Percentiles rank a stretch among this genome's conserved stretches.
Conservation (phyloP, 2,113 vertebrate species). For the Silurus glanis region DNA sequence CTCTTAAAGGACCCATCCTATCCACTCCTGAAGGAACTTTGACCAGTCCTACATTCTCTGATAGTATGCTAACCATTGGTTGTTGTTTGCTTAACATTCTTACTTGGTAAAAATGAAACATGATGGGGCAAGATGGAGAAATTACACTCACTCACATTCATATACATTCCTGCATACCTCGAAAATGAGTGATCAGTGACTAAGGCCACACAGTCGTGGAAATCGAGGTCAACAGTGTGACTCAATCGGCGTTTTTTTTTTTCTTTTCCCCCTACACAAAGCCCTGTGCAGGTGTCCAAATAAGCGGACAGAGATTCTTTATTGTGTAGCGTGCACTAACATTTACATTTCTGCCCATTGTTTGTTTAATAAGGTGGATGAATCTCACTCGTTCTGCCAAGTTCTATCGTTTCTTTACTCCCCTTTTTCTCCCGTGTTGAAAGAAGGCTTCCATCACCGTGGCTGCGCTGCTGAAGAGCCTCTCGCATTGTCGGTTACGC, state of each 20-base stretch:
- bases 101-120: background rate
- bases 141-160: background rate
- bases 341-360: slow-evolving; percentile 66
- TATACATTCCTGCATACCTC: background rate
- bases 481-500: slow-evolving; percentile 48
- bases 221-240: slow-evolving; percentile 20
- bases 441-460: slow-evolving; percentile 61
- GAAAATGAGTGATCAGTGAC: slow-evolving; percentile 7
- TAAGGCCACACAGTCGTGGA: background rate
- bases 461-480: slow-evolving; percentile 61
- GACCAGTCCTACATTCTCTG: background rate
- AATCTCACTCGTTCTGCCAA: slow-evolving; percentile 69
- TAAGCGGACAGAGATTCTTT: slow-evolving; percentile 51
- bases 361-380: slow-evolving; percentile 66
- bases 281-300: slow-evolving; percentile 69
- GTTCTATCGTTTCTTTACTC: slow-evolving; percentile 65
- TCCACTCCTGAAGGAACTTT: background rate
- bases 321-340: slow-evolving; percentile 58
- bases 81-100: background rate
- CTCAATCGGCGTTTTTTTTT: slow-evolving; percentile 19
- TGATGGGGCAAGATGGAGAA: slow-evolving; percentile 6
- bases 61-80: too few relatives aligned
- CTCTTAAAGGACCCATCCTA: background rate
- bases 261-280: background rate
- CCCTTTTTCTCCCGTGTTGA: slow-evolving; percentile 57